A percentile compares a stretch with the other conserved stretches of the same genome.
Conservation (phyloP, 2,888 invertebrate species). For the Lepetodrilus schrolli region DNA sequence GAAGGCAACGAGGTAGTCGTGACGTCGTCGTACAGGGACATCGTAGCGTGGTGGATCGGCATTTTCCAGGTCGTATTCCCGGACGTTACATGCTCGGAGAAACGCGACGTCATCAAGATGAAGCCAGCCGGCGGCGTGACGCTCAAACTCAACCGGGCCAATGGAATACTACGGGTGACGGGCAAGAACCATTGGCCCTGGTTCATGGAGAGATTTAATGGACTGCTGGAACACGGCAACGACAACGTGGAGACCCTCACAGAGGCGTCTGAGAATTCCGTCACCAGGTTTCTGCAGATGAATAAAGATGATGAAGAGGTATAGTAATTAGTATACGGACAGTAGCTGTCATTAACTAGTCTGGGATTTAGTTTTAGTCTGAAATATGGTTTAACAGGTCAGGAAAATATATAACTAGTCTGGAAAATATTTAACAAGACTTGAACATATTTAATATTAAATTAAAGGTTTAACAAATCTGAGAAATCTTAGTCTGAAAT, state of each 20-base stretch:
- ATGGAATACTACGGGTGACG: slow-evolving; percentile 59
- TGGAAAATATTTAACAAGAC: no score
- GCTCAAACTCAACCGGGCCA: slow-evolving; percentile 64
- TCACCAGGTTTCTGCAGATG: slow-evolving; percentile 65
- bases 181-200: slow-evolving; percentile 69
- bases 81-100: slow-evolving; percentile 61
- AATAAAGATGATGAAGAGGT: slow-evolving; percentile 70
- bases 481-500: no score
- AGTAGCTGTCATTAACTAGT: no score
- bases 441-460: no score
- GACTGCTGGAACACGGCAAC: slow-evolving; percentile 66
- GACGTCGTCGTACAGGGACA: slow-evolving; percentile 57
- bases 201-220: slow-evolving; percentile 67
- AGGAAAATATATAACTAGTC: no score
- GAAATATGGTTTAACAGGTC: no score
- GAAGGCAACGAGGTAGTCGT: slow-evolving; percentile 66
- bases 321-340: no score
- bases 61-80: slow-evolving; percentile 63
- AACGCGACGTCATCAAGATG: slow-evolving; percentile 62
- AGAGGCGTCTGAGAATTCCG: slow-evolving; percentile 63
- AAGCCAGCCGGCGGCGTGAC: slow-evolving; percentile 60
- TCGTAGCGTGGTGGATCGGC: slow-evolving; percentile 64
- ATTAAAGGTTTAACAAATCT: no score
- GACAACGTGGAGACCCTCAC: slow-evolving; percentile 59
- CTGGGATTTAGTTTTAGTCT: no score